A percentile compares a stretch with the other conserved stretches of the same genome.
Evolutionary conservation across 1,140 invertebrate genomes (phyloP).

Genomic region (Littorina saxatilis): DNA sequence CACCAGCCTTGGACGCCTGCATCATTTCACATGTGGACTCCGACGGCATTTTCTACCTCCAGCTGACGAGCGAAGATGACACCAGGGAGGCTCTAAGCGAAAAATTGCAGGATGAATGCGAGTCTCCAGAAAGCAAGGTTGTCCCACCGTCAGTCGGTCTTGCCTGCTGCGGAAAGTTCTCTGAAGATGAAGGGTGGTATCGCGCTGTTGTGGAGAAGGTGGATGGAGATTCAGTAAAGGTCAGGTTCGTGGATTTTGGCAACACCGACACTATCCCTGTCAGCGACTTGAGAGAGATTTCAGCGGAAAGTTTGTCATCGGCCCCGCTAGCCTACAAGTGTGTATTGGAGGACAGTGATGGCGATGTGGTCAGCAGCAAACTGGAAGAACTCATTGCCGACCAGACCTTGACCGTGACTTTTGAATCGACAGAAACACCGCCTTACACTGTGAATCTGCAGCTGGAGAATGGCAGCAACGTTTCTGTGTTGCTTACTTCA

Average conservation of each 20-base stretch:
- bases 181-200: slow-evolving; percentile 87
- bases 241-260: slow-evolving; percentile 79
- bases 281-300: slow-evolving; percentile 83
- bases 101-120: slow-evolving; percentile 51
- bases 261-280: slow-evolving; percentile 78
- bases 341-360: slow-evolving; percentile 5
- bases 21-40: slow-evolving; percentile 59
- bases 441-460: slow-evolving; percentile 28
- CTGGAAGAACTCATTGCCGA: slow-evolving; percentile 88
- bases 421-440: background rate
- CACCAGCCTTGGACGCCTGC: slow-evolving; percentile 41
- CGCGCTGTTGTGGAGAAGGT: slow-evolving; percentile 85
- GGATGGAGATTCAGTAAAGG: slow-evolving; percentile 79
- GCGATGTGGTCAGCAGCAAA: slow-evolving; percentile 74
- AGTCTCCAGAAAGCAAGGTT: slow-evolving; percentile 5
- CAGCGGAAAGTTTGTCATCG: slow-evolving; percentile 82
- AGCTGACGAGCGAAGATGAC: slow-evolving; percentile 67
- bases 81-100: slow-evolving; percentile 78
- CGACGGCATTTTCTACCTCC: slow-evolving; percentile 76
- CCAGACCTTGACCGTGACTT: slow-evolving; percentile 74
- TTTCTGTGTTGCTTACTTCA: background rate
- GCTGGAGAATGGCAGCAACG: slow-evolving; percentile 36
- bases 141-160: slow-evolving; percentile 74
- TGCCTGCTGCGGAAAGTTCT: slow-evolving; percentile 84
- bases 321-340: slow-evolving; percentile 50